Conservation (phyloP, 2,888 invertebrate genomes). For the Apamea sordens region DNA sequence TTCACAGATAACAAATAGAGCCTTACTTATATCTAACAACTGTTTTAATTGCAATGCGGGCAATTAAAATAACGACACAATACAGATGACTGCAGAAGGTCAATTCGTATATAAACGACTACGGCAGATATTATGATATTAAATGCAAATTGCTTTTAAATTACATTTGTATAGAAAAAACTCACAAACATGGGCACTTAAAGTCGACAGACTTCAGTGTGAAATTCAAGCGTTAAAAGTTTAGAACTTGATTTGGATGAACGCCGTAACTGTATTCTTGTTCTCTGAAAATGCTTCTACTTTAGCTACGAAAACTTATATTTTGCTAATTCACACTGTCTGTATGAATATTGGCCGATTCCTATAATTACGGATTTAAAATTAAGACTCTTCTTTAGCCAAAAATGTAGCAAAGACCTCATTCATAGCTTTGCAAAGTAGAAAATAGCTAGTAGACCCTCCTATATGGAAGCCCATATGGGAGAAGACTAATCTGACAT, state of each 20-base stretch:
- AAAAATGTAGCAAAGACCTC: neutral
- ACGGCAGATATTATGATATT: neutral
- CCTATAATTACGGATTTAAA: neutral
- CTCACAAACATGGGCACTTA: neutral
- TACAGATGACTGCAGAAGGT: conserved; percentile 17
- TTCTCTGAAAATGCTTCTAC: neutral
- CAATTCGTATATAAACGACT: neutral
- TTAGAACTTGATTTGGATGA: neutral
- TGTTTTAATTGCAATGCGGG: conserved; percentile 53
- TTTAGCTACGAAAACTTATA: neutral
- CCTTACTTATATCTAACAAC: conserved; percentile 24
- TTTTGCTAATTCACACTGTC: neutral
- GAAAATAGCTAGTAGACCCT: neutral
- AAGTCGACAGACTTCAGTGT: neutral
- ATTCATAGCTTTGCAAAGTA: neutral
- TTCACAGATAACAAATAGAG: conserved; percentile 58
- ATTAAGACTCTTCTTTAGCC: neutral
- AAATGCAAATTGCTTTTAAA: neutral
- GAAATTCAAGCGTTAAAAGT: neutral
- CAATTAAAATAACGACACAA: conserved; percentile 12
- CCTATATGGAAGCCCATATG: too few relatives aligned
- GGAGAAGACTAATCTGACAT: neutral
- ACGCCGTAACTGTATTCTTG: neutral
- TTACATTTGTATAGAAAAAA: neutral
- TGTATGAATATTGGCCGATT: neutral